These are phyloP conservation scores for Nerophis ophidion DNA, from an alignment of 2,113 vertebrate species.

Conservation along the genomic window DNA sequence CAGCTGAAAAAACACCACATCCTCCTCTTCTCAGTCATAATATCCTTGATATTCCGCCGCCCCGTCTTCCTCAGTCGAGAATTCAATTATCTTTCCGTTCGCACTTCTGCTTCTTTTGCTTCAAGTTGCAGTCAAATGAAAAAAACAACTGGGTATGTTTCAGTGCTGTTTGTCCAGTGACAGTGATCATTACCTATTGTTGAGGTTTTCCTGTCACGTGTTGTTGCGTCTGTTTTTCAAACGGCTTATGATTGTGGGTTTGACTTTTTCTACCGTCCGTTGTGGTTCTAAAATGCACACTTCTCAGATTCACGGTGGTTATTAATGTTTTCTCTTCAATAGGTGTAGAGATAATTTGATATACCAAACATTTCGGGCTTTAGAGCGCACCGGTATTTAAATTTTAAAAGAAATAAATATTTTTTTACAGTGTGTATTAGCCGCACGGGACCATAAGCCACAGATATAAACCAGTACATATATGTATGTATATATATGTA, in stretches of 20 bases:
- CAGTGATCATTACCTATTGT: not conserved
- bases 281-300: not conserved
- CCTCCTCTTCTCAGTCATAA: slow-evolving; percentile 16
- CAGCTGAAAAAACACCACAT: slow-evolving; percentile 49
- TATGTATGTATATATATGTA: too few relatives aligned
- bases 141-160: too few relatives aligned
- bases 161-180: not conserved
- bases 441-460: too few relatives aligned
- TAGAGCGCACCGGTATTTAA: too few relatives aligned
- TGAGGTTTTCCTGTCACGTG: not conserved
- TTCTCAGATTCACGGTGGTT: not conserved
- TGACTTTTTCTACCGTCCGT: not conserved
- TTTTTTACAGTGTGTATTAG: too few relatives aligned
- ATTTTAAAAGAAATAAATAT: too few relatives aligned
- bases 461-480: too few relatives aligned
- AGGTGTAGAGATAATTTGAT: not conserved
- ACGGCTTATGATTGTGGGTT: not conserved
- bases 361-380: too few relatives aligned
- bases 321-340: not conserved
- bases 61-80: not conserved
- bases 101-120: not conserved
- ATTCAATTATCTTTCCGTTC: too few relatives aligned
- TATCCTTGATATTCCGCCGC: slow-evolving; percentile 7
- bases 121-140: not conserved
- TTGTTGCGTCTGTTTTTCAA: slow-evolving; percentile 1